phyloP scores from a whole-genome alignment of 2,888 invertebrate species.

The Heterodera filipjevi region DNA sequence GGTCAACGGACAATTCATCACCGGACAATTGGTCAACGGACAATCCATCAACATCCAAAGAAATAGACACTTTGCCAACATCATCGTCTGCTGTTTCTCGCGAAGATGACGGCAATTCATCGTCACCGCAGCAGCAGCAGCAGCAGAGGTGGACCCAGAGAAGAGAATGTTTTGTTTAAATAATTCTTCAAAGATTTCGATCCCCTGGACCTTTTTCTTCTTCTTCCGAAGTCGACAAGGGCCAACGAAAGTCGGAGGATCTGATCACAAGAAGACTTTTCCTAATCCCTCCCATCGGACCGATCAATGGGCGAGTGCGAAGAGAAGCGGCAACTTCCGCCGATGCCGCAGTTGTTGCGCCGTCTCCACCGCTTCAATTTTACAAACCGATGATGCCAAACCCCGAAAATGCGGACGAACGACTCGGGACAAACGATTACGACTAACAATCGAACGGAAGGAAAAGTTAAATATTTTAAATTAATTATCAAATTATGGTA shows the following conservation, averaged over 20 bases:
- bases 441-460: neutral
- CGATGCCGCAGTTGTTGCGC: too few species aligned
- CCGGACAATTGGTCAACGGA: neutral
- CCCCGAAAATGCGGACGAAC: constrained; percentile 9
- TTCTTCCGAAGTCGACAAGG: neutral
- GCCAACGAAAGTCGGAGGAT: neutral
- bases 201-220: neutral
- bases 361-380: neutral
- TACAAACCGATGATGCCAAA: constrained; percentile 1
- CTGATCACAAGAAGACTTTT: neutral
- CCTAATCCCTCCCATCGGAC: neutral
- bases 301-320: neutral
- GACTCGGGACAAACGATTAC: neutral
- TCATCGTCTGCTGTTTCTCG: neutral
- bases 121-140: neutral
- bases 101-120: neutral
- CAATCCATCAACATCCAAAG: neutral
- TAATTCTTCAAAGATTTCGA: neutral
- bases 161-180: neutral
- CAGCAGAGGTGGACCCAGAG: neutral
- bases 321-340: neutral
- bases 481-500: neutral
- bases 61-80: neutral
- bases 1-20: neutral
- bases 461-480: neutral